These are phyloP conservation scores for Epinotia demarniana DNA, from an alignment of 2,888 invertebrate species.

Conservation along the genomic window DNA sequence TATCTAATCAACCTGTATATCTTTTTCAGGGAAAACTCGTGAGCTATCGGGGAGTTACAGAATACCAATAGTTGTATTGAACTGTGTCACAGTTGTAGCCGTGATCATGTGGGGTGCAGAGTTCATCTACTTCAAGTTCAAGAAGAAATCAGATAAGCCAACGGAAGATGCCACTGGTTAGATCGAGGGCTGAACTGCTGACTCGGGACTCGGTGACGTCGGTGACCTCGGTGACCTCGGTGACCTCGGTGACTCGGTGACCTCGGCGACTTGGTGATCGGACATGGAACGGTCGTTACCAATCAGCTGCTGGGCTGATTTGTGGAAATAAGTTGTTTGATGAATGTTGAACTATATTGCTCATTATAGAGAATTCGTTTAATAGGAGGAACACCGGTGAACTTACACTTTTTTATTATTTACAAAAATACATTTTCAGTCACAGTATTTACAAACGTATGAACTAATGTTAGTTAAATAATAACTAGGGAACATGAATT, in stretches of 20 bases:
- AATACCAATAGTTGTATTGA: slow-evolving; percentile 85
- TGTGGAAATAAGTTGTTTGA: background rate
- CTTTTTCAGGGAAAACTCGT: slow-evolving; percentile 84
- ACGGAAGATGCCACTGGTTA: slow-evolving; percentile 18
- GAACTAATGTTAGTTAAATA: background rate
- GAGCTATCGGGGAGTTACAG: slow-evolving; percentile 86
- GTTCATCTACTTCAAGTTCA: slow-evolving; percentile 71
- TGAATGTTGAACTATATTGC: background rate
- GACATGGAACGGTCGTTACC: too few relatives aligned
- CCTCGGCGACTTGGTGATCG: too few relatives aligned
- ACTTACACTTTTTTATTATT: slow-evolving; percentile 15
- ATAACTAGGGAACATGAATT: slow-evolving; percentile 1
- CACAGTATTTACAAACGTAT: slow-evolving; percentile 30
- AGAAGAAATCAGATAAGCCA: slow-evolving; percentile 56
- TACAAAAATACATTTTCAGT: slow-evolving; percentile 25
- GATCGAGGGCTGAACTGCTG: background rate
- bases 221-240: too few relatives aligned
- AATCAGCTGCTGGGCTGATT: background rate
- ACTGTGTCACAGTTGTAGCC: slow-evolving; percentile 84
- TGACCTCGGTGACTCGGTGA: too few relatives aligned
- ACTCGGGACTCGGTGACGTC: too few relatives aligned
- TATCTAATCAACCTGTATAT: too few relatives aligned
- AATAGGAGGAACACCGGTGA: background rate
- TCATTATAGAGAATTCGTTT: background rate
- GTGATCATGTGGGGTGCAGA: slow-evolving; percentile 85